phyloP scores from a whole-genome alignment of 1,140 invertebrate genomes.

The Acromyrmex charruanus region DNA sequence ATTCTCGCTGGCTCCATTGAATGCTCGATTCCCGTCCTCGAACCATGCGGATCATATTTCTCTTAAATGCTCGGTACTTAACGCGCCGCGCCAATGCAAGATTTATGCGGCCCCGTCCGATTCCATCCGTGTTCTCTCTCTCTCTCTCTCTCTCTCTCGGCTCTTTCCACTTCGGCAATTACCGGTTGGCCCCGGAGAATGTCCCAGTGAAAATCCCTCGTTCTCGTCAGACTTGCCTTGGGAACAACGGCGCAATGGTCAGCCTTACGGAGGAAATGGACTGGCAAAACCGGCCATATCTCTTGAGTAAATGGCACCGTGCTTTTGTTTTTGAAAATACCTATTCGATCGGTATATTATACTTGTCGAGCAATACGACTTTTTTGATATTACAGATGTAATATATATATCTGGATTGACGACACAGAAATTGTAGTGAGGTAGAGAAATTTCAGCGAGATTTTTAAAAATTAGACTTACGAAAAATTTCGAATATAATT shows the following conservation, averaged over 20 bases:
- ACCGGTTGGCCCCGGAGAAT: slow-evolving; percentile 12
- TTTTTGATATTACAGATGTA: neutral
- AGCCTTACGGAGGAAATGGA: slow-evolving; percentile 26
- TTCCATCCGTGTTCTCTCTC: neutral
- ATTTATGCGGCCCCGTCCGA: slow-evolving; percentile 59
- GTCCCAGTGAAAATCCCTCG: slow-evolving; percentile 46
- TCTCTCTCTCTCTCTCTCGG: slow-evolving; percentile 9
- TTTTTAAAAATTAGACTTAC: neutral
- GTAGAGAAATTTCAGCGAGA: neutral
- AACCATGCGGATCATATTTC: slow-evolving; percentile 74
- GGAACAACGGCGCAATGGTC: slow-evolving; percentile 16
- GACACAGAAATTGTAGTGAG: neutral
- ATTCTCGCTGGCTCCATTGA: slow-evolving; percentile 40
- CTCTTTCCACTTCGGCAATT: slow-evolving; percentile 60
- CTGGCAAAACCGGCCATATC: slow-evolving; percentile 11
- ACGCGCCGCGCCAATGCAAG: slow-evolving; percentile 56
- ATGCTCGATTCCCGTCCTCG: slow-evolving; percentile 29
- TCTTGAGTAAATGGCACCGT: neutral
- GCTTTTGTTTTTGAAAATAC: slow-evolving; percentile 37
- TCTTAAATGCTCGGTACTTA: slow-evolving; percentile 73
- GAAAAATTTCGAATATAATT: neutral
- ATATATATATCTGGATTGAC: neutral
- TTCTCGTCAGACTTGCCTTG: slow-evolving; percentile 32
- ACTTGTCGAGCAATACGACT: neutral
- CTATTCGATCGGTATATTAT: neutral